Base-by-base conservation (phyloP, 2,888 invertebrate genomes). In the Macrostomum cliftonense region DNA sequence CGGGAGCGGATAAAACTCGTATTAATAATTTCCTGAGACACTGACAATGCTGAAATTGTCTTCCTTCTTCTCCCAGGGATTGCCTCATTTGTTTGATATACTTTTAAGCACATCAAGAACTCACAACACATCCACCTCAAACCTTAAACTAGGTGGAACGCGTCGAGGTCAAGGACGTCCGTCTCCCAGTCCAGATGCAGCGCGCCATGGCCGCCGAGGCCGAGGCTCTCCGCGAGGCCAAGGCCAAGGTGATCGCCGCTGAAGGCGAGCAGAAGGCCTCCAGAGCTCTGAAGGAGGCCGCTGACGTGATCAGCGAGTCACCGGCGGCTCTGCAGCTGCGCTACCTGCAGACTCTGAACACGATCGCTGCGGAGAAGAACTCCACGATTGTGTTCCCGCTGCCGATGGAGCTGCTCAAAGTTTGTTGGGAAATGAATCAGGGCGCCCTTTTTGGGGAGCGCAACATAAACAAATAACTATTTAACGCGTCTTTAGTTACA, bases 221-320 rank as follows among this genome's bases (percentile, higher is more conserved):
- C 5, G 40, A 40, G 19, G 40, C 40, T 2, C 16, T 40, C 5
- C 16, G 40, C 16, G 19, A 40, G 16, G 40, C 44, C 5, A 17
- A 19, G 17, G 44, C 46, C 16, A 21, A 49, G 49, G 49, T 49
- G 19, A 43, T 43, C 11, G 44, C 44, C 5, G 44, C 44, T 43
- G 21, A 43, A 43, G 44, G 44, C 17, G 44, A 43, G 21, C 17
- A 43, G 44, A 14, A 21, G 17, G 44, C 44, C 11, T 17, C 44
- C 19, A 20, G 19, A 9, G 17, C 44, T 4, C 21, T 40, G 40
- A 16, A 19, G 19, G 40, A 40, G 16, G 40, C 40, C 40, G 16
- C 40, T 9, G 40, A 40, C 9, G 19, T 40, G 16, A 40, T 40
- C 16, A 9, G 9, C 16, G 40, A 40, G 40, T 40, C 40, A 7